Evolutionary conservation across 2,888 invertebrate species (phyloP), one percentile per base, ranked within the genome.

Genomic region (Nephrocerus scutellatus): DNA sequence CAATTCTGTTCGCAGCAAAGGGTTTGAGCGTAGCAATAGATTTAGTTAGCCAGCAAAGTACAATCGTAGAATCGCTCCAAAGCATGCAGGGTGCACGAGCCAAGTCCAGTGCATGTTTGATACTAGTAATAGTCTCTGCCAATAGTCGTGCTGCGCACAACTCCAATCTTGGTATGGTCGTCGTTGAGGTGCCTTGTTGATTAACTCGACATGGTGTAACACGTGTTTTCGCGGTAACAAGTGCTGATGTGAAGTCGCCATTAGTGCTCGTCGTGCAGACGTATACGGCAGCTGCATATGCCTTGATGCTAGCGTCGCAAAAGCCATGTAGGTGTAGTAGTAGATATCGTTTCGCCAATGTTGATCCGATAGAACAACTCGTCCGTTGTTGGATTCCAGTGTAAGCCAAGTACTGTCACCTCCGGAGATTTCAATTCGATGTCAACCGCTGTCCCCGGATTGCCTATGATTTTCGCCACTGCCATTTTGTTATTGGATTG

Each of bases 201-300:
- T 37, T 19, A 5, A 14, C 14, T 24, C 30, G n/a, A n/a, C n/a
- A n/a, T n/a, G n/a, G n/a, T n/a, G n/a, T n/a, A n/a, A n/a, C n/a
- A n/a, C n/a, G n/a, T 2, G 24, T 24, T 37, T 30, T 37, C 9
- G 30, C 22, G 30, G 30, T 36, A 24, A 36, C 12, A n/a, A 37
- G 30, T 23, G 30, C 30, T 24, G n/a, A n/a, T n/a, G n/a, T n/a
- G n/a, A n/a, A n/a, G n/a, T n/a, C n/a, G n/a, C n/a, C n/a, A n/a
- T n/a, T n/a, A n/a, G n/a, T n/a, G n/a, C n/a, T n/a, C n/a, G n/a
- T n/a, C n/a, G n/a, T n/a, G n/a, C n/a, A n/a, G 9, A 31, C 25
- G 26, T 41, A 39, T 20, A 41, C 30, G 14, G 36, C 32, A 12
- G 36, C 30, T 9, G 26, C 36, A 20, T 36, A 32, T 9, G 36